Conservation (phyloP, 2,797 vertebrate species). For the Astyanax mexicanus region DNA sequence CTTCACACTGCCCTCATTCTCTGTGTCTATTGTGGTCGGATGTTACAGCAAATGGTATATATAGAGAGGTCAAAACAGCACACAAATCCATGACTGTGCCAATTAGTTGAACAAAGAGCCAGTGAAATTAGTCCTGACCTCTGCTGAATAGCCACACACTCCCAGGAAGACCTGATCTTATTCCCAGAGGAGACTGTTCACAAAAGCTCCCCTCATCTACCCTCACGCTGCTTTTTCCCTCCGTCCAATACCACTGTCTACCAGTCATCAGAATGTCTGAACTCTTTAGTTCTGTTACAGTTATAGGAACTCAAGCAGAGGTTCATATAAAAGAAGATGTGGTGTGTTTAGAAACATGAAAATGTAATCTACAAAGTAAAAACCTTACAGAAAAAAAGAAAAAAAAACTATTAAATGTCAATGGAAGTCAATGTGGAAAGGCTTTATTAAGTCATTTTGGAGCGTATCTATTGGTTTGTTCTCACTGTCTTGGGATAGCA, state of each 20-base stretch:
- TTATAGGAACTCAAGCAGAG: neutral
- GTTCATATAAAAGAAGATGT: neutral
- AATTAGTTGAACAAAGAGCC: constrained; percentile 40
- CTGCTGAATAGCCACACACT: constrained; percentile 29
- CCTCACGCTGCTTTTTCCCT: constrained; percentile 24
- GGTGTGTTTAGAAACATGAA: neutral
- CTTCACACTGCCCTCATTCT: neutral
- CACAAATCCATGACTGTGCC: constrained; percentile 29
- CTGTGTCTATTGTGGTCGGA: neutral
- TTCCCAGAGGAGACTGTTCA: constrained; percentile 39
- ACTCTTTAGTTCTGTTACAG: neutral
- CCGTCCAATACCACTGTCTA: neutral
- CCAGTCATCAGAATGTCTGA: neutral
- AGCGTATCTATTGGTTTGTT: no score
- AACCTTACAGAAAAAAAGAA: no score
- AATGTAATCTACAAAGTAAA: no score
- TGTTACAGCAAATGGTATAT: constrained; percentile 23
- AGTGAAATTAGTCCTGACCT: constrained; percentile 38
- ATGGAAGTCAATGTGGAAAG: no score
- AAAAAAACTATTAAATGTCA: no score
- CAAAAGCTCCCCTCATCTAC: constrained; percentile 25
- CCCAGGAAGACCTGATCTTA: constrained; percentile 31
- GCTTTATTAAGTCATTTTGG: no score
- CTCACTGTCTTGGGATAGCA: no score
- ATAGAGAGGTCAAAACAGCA: constrained; percentile 20